Conservation (phyloP, 2,797 vertebrate genomes). For the Astyanax mexicanus region DNA sequence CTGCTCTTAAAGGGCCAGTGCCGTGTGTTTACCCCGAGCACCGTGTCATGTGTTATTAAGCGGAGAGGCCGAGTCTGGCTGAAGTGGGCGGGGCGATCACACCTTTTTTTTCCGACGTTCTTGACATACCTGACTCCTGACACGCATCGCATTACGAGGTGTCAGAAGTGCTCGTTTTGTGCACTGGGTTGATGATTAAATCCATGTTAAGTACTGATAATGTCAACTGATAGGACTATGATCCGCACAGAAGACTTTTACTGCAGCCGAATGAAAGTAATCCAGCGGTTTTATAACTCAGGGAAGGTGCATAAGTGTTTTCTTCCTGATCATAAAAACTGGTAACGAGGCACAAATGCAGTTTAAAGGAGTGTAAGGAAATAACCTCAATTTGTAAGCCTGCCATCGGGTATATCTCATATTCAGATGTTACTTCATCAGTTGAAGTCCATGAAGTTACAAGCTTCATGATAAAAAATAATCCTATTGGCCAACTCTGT, state of each 20-base stretch:
- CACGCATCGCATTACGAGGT: background rate
- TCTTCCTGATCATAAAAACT: background rate
- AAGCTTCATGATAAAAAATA: too few species aligned
- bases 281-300: background rate
- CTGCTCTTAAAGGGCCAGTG: constrained; percentile 33
- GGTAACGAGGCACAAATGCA: background rate
- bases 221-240: background rate
- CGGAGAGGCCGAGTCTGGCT: background rate
- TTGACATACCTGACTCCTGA: constrained; percentile 12
- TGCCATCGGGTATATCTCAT: too few species aligned
- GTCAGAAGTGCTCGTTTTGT: background rate
- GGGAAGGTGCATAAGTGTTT: background rate
- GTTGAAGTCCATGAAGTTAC: too few species aligned
- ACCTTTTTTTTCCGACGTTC: background rate
- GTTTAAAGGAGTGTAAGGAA: background rate
- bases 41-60: background rate
- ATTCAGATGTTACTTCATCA: too few species aligned
- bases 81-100: constrained; percentile 5
- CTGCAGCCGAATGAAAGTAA: background rate
- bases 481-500: too few species aligned
- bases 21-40: background rate
- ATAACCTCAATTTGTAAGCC: background rate
- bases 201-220: background rate
- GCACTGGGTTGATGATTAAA: background rate
- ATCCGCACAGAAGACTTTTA: background rate